Evolutionary conservation across 2,797 vertebrate species (phyloP).

Genomic region (Petrocephalus sullivani): DNA sequence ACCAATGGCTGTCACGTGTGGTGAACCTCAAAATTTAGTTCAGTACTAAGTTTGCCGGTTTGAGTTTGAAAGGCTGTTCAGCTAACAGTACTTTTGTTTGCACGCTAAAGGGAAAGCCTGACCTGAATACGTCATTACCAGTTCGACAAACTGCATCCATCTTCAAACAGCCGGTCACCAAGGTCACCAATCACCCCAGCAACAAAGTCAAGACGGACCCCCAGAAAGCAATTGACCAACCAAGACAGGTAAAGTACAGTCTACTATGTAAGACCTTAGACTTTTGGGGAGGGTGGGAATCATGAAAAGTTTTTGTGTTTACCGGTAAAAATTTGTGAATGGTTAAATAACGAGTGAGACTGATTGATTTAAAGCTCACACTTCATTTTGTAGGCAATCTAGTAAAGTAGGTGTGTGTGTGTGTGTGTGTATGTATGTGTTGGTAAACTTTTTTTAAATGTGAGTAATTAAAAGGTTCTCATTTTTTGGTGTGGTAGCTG

Average conservation of each 20-base stretch:
- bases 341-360: background rate
- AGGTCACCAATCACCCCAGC: conserved; percentile 97
- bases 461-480: background rate
- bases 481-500: background rate
- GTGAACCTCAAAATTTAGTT: background rate
- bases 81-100: conserved; percentile 14
- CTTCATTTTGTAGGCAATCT: background rate
- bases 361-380: background rate
- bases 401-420: background rate
- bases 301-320: too few species aligned
- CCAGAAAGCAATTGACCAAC: conserved; percentile 95
- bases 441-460: background rate
- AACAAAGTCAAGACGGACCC: conserved; percentile 99
- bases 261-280: background rate
- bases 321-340: background rate
- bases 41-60: background rate
- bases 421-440: background rate
- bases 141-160: conserved; percentile 97
- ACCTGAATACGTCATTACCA: conserved; percentile 90
- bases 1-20: background rate
- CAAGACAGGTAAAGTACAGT: conserved; percentile 75
- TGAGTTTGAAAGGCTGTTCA: background rate
- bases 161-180: conserved; percentile 96
- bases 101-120: conserved; percentile 81
- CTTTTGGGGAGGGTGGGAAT: background rate